Percentiles rank a stretch among this genome's conserved stretches.
Evolutionary conservation across 2,888 invertebrate species (phyloP).

Genomic region (Lomographa bimaculata): DNA sequence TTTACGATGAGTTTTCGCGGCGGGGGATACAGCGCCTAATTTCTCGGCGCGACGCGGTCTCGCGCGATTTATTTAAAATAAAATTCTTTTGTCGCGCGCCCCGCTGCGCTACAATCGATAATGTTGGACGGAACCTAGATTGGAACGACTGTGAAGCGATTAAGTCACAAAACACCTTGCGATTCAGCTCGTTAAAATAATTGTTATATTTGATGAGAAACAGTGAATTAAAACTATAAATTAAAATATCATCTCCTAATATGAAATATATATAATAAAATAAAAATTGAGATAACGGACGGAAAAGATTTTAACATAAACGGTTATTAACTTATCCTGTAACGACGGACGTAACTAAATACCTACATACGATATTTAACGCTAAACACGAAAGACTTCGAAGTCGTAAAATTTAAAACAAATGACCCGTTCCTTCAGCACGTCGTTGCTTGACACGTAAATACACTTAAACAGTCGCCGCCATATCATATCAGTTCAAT

Average conservation of each 20-base stretch:
- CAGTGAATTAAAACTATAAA: constrained; percentile 32
- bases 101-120: constrained; percentile 77
- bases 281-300: constrained; percentile 3
- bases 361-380: constrained; percentile 28
- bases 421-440: constrained; percentile 44
- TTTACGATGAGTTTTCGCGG: constrained; percentile 81
- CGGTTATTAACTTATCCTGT: constrained; percentile 16
- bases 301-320: constrained; percentile 10
- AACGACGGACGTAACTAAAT: constrained; percentile 25
- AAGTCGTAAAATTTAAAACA: constrained; percentile 38
- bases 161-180: constrained; percentile 70
- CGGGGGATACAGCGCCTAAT: constrained; percentile 79
- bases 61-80: constrained; percentile 79
- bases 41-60: constrained; percentile 78
- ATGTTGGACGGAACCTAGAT: constrained; percentile 68
- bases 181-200: constrained; percentile 51
- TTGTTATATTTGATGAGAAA: constrained; percentile 49
- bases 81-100: constrained; percentile 74
- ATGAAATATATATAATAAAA: background rate
- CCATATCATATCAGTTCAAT: constrained; percentile 50
- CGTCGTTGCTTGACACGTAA: constrained; percentile 53
- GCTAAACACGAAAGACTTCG: constrained; percentile 12
- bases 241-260: background rate
- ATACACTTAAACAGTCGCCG: constrained; percentile 54
- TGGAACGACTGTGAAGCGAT: constrained; percentile 62